These are phyloP conservation scores for Caenorhabditis sp. DNA, from an alignment of 2,888 invertebrate species.

Conservation along the genomic window DNA sequence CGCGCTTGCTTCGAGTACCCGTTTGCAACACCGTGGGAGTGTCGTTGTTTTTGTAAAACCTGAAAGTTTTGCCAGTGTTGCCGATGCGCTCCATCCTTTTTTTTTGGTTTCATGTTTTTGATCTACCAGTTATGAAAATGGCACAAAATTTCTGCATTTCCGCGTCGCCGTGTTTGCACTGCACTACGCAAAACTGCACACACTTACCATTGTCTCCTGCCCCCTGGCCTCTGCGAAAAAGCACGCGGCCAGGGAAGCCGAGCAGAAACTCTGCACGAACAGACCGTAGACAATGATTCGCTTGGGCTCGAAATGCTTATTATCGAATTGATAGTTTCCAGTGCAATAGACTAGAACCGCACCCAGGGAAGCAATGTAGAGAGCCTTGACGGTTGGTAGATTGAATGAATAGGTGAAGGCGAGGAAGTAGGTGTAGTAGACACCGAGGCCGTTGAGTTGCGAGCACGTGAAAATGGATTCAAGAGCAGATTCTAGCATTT, in stretches of 20 bases:
- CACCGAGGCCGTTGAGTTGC: slow-evolving; percentile 42
- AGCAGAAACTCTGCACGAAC: slow-evolving; percentile 34
- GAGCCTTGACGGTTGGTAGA: background rate
- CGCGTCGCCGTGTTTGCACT: too few species aligned
- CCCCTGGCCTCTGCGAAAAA: slow-evolving; percentile 17
- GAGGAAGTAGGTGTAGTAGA: slow-evolving; percentile 44
- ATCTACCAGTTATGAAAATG: too few species aligned
- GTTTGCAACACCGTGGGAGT: too few species aligned
- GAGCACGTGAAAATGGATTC: slow-evolving; percentile 27
- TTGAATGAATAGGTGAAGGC: slow-evolving; percentile 8
- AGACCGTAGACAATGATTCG: slow-evolving; percentile 12
- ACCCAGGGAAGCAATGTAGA: slow-evolving; percentile 23
- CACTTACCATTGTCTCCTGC: background rate
- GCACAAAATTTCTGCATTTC: too few species aligned
- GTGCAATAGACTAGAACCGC: slow-evolving; percentile 19
- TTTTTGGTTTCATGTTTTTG: too few species aligned
- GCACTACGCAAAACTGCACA: too few species aligned
- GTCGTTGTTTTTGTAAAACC: too few species aligned
- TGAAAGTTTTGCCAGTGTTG: too few species aligned
- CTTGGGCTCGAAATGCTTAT: slow-evolving; percentile 28
- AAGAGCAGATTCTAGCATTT: slow-evolving; percentile 11
- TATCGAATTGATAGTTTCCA: slow-evolving; percentile 12
- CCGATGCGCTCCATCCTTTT: too few species aligned
- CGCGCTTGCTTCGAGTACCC: too few species aligned
- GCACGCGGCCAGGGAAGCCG: slow-evolving; percentile 32